Base-by-base conservation (phyloP, 2,888 invertebrate genomes). In the Synergus japonicus region DNA sequence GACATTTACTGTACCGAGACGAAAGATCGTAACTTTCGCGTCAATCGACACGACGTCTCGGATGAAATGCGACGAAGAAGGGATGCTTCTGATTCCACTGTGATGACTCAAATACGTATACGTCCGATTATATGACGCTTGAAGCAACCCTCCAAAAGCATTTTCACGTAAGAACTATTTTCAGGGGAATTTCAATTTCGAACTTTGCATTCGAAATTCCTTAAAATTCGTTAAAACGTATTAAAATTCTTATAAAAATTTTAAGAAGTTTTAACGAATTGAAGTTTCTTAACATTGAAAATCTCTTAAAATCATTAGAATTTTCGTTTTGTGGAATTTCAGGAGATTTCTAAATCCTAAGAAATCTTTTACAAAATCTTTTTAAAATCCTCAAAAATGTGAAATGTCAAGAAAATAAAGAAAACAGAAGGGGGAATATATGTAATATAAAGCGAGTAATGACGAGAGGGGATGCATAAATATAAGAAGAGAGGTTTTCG, bases 21-120 rank as follows among this genome's bases (percentile, higher is more conserved):
- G 67, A 63, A 54, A 43, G 73, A 79, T 79, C 83, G 76, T 84
- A 84, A 84, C 82, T 84, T 80, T 82, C 83, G 80, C 82, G 78
- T 82, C 82, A 76, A 64, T 84, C 80, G 65, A 80, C 82, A 77
- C 78, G 77, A 78, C 78, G 76, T 66, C 73, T 60, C 63, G 43
- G 78, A 69, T 77, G 82, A 77, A 67, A 67, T 22, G 78, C 46
- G 67, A 80, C 54, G 76, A 29, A 63, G 60, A 81, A 66, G 78
- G 79, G 83, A 60, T 64, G 77, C 44, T 76, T 79, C 63, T 43
- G 49, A 73, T 37, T 54, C 37, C 15, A 44, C 46, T 22, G 46
- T 13, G 69, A 69, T 49, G 49, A 37, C 49, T 69, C 49, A 49
- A 69, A 37, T 60, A 10, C 60, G 12, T 22, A 18, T 29, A 29